These are phyloP conservation scores for Sarcophaga subvicina DNA, from an alignment of 2,888 invertebrate genomes.

Conservation along the genomic window DNA sequence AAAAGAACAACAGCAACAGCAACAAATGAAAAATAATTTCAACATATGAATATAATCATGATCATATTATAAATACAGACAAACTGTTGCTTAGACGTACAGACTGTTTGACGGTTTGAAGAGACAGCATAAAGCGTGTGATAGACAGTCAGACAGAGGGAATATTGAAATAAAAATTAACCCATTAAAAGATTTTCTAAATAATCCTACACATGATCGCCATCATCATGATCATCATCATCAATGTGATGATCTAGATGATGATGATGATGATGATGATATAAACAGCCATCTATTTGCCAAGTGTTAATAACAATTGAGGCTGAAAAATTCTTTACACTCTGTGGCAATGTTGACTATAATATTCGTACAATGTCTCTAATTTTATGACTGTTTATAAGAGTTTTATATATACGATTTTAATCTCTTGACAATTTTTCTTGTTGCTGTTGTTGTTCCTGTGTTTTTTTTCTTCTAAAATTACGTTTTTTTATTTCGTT, in stretches of 20 bases:
- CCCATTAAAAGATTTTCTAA: slow-evolving; percentile 63
- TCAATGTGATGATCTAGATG: neutral
- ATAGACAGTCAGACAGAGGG: neutral
- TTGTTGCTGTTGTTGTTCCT: slow-evolving; percentile 16
- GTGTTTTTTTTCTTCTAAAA: slow-evolving; percentile 15
- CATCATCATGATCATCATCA: neutral
- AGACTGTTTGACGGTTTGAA: neutral
- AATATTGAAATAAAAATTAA: slow-evolving; percentile 49
- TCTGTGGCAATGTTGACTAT: slow-evolving; percentile 60
- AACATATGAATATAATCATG: slow-evolving; percentile 68
- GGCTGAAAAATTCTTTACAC: slow-evolving; percentile 73
- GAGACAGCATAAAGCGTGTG: too few relatives aligned
- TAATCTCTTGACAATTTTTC: slow-evolving; percentile 69
- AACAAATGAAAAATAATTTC: slow-evolving; percentile 62
- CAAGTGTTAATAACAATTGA: slow-evolving; percentile 70
- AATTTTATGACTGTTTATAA: slow-evolving; percentile 68
- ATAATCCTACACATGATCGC: slow-evolving; percentile 5
- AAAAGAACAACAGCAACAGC: slow-evolving; percentile 1
- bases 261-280: slow-evolving; percentile 9
- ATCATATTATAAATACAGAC: slow-evolving; percentile 63
- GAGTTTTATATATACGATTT: slow-evolving; percentile 66
- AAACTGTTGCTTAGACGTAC: neutral
- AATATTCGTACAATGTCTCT: slow-evolving; percentile 68
- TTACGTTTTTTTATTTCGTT: slow-evolving; percentile 38
- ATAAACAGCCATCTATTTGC: slow-evolving; percentile 35